Conservation (phyloP, 1,140 invertebrate species). For the Zaprionus gabonicus region DNA sequence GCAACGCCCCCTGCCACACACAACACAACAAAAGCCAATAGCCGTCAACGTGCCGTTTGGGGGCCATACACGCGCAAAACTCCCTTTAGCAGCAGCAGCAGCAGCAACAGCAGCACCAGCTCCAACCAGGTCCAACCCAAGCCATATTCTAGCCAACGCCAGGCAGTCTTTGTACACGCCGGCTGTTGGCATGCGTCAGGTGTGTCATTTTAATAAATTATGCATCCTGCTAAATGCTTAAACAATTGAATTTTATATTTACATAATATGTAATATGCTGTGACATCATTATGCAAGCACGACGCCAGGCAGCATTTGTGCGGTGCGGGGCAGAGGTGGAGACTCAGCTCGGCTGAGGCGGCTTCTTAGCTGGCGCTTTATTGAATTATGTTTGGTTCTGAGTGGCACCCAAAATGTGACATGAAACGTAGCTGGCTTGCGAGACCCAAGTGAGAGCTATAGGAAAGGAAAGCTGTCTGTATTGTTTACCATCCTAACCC, state of each 20-base stretch:
- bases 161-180: slow-evolving; percentile 44
- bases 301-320: neutral
- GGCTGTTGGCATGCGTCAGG: slow-evolving; percentile 76
- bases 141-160: slow-evolving; percentile 23
- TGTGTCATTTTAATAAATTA: slow-evolving; percentile 83
- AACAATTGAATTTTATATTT: slow-evolving; percentile 83
- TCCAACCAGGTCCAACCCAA: neutral
- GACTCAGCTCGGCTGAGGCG: slow-evolving; percentile 8
- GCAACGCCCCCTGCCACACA: slow-evolving; percentile 36
- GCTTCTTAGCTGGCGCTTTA: slow-evolving; percentile 57
- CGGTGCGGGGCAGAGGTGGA: neutral
- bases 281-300: slow-evolving; percentile 77
- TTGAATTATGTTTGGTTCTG: slow-evolving; percentile 70
- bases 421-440: slow-evolving; percentile 55
- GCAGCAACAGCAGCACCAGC: neutral
- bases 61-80: slow-evolving; percentile 28
- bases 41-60: slow-evolving; percentile 62
- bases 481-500: neutral
- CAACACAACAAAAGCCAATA: slow-evolving; percentile 75
- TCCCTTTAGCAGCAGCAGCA: neutral
- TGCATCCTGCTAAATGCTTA: slow-evolving; percentile 82
- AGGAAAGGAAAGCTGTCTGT: neutral
- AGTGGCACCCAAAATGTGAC: slow-evolving; percentile 71
- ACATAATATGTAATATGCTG: slow-evolving; percentile 83
- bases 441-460: neutral